These are phyloP conservation scores for Paralichthys olivaceus DNA, from an alignment of 2,113 vertebrate species.

Conservation along the genomic window DNA sequence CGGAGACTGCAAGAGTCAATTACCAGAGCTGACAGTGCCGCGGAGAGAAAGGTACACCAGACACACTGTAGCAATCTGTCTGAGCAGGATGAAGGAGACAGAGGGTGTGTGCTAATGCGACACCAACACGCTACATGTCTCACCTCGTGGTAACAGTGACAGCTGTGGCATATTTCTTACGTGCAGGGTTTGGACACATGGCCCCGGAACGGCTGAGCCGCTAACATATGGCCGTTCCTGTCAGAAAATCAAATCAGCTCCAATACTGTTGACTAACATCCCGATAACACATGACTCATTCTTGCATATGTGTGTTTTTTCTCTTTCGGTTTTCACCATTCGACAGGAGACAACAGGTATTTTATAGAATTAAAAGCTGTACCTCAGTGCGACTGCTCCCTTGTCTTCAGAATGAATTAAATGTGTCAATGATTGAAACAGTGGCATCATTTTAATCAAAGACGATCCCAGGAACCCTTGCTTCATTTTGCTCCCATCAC, in stretches of 20 bases:
- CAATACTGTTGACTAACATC: neutral
- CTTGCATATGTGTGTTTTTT: neutral
- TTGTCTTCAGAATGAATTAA: constrained; percentile 44
- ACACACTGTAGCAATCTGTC: constrained; percentile 55
- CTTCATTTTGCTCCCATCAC: constrained; percentile 41
- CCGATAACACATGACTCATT: neutral
- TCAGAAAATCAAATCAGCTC: constrained; percentile 11
- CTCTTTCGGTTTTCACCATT: neutral
- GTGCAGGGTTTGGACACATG: neutral
- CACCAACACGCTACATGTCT: constrained; percentile 53
- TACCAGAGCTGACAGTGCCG: constrained; percentile 69
- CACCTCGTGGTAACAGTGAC: constrained; percentile 25
- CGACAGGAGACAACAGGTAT: neutral
- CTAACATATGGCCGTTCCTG: neutral
- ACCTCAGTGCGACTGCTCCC: neutral
- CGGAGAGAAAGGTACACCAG: constrained; percentile 65
- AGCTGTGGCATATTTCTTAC: constrained; percentile 19
- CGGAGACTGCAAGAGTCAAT: constrained; percentile 74
- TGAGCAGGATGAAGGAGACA: constrained; percentile 59
- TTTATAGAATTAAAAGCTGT: constrained; percentile 11
- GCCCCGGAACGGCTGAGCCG: neutral
- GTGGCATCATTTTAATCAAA: constrained; percentile 59
- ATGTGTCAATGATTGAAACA: constrained; percentile 44
- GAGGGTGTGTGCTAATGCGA: constrained; percentile 46
- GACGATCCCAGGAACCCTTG: constrained; percentile 23